Base-by-base conservation (phyloP, 2,113 vertebrate species). In the Rhabdomys dilectus region DNA sequence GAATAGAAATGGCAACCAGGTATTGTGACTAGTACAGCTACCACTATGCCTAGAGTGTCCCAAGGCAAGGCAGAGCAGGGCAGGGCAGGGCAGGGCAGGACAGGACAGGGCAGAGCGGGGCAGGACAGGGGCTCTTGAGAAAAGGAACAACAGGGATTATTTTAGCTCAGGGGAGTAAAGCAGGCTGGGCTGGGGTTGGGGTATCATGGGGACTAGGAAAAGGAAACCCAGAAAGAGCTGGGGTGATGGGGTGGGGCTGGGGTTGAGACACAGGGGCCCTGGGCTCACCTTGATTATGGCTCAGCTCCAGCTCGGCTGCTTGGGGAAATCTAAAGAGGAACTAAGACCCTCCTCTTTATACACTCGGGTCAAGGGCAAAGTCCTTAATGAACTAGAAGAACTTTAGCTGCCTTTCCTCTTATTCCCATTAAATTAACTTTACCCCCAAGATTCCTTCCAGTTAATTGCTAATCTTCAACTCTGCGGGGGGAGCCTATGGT, bases 391-490 rank as follows among this genome's bases (percentile, higher is more conserved):
- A 68, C 34, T 68, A 16, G 34, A 68, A 96, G 95, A 97, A 96
- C 84, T 96, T 93, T 4, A 26, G 1, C 36, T 94, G 82, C 97
- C 96, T 96, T 96, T 97, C 15, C 66, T 96, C 96, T 93, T 0
- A 17, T 97, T 97, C 2, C 0, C 85, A 3, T 48, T 51, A 51
- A 34, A 94, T 98, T 98, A 96, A 97, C 97, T 97, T 98, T 96
- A 97, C 92, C 88, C 82, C 89, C 62, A 87, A 98, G 98, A 98
- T 98, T 98, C 98, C 97, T 98, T 81, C 36, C 91, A 96, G 98
- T 99, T 99, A 99, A 99, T 99, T 98, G 96, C 98, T 99, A 99
- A 99, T 98, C 97, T 26, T 92, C 58, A 60, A 36, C 86, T 97
- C 82, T 93, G 93, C 56, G 39, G 53, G 78, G 72, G 89, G 62